phyloP scores from a whole-genome alignment of 2,113 vertebrate genomes.

The Saguinus imperator region DNA sequence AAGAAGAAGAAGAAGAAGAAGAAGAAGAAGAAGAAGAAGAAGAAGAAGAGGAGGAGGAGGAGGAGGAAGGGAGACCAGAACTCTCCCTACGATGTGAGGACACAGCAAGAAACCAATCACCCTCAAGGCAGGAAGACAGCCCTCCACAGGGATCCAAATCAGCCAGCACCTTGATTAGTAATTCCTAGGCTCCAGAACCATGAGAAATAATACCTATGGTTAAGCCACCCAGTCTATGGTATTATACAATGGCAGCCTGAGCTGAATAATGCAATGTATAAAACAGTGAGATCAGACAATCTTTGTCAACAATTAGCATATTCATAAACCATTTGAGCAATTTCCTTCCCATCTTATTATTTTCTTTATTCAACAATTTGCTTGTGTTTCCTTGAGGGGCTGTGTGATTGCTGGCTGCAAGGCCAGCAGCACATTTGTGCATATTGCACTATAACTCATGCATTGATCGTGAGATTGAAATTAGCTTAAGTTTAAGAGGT shows the following conservation, averaged over 20 bases:
- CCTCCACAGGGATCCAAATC: neutral
- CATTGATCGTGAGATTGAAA: neutral
- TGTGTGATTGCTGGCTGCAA: neutral
- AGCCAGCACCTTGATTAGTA: neutral
- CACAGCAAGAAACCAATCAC: neutral
- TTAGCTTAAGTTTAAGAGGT: slow-evolving; percentile 15
- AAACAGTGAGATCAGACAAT: neutral
- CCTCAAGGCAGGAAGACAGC: neutral
- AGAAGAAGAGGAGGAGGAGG: neutral
- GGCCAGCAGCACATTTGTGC: neutral
- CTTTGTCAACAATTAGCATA: neutral
- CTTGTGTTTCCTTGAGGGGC: neutral
- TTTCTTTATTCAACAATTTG: neutral
- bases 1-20: too few relatives aligned
- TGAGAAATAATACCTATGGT: neutral
- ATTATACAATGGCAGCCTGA: neutral
- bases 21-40: neutral
- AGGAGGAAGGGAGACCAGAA: neutral
- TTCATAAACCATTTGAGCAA: neutral
- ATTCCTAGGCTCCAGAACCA: neutral
- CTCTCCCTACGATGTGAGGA: neutral
- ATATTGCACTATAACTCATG: neutral
- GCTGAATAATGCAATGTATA: neutral
- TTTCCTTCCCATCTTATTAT: neutral
- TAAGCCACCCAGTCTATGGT: neutral